A percentile compares a stretch with the other conserved stretches of the same genome.
Conservation (phyloP, 1,140 invertebrate species). For the Aphaenogaster floridana region DNA sequence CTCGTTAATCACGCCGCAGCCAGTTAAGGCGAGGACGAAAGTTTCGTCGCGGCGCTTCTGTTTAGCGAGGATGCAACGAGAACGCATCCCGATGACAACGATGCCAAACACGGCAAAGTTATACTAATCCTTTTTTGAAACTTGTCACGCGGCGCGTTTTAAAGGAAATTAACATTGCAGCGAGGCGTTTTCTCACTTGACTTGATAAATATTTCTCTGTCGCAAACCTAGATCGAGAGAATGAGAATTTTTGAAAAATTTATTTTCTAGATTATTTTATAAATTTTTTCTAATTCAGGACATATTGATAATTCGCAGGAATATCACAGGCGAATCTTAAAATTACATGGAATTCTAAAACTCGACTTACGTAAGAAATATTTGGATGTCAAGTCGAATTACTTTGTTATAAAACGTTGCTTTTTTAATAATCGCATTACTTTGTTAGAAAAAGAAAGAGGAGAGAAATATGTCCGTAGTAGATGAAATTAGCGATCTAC, state of each 20-base stretch:
- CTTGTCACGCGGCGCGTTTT: not conserved
- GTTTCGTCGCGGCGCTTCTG: conserved; percentile 20
- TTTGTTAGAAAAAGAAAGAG: not conserved
- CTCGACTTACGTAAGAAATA: not conserved
- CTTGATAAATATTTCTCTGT: not conserved
- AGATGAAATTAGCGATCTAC: conserved; percentile 26
- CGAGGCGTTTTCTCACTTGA: not conserved
- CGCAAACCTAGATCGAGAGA: not conserved
- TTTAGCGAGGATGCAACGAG: not conserved
- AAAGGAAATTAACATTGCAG: conserved; percentile 7
- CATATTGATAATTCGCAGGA: not conserved
- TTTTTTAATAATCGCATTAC: not conserved
- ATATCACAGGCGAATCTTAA: not conserved
- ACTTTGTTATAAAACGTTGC: not conserved
- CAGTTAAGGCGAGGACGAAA: conserved; percentile 35
- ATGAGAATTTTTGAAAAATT: not conserved
- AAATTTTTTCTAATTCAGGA: not conserved
- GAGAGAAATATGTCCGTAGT: not conserved
- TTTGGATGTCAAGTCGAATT: not conserved
- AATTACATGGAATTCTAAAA: not conserved
- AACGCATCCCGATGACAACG: not conserved
- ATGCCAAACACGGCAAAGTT: not conserved
- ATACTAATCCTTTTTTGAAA: conserved; percentile 10
- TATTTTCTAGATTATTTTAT: not conserved
- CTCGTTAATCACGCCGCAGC: conserved; percentile 54